phyloP scores from a whole-genome alignment of 2,888 invertebrate genomes.

The Lycophotia porphyrea region DNA sequence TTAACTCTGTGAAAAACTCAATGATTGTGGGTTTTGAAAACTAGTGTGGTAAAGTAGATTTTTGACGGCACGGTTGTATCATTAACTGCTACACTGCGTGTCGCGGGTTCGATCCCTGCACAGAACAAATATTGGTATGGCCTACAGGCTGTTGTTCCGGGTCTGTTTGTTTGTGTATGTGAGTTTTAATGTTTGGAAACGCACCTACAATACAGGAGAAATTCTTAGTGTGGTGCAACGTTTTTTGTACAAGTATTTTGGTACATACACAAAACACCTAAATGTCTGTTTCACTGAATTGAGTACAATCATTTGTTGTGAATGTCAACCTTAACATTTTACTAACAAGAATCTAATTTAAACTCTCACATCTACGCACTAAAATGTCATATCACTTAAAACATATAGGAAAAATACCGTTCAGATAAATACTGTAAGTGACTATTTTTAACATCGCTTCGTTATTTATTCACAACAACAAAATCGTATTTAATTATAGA shows the following conservation, averaged over 20 bases:
- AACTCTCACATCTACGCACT: too few species aligned
- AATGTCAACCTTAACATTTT: background rate
- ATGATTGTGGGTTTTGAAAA: conserved; percentile 77
- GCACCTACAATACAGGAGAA: too few species aligned
- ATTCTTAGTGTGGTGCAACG: too few species aligned
- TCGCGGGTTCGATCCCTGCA: background rate
- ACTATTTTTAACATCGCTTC: conserved; percentile 10
- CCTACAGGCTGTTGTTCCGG: background rate
- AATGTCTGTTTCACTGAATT: background rate
- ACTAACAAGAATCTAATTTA: background rate
- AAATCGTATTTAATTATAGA: conserved; percentile 28
- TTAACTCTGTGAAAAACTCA: conserved; percentile 76
- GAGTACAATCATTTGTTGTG: background rate
- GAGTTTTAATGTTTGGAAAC: background rate
- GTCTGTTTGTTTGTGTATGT: background rate
- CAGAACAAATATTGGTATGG: background rate
- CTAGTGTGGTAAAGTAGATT: background rate
- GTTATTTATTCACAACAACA: conserved; percentile 19
- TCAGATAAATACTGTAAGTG: background rate
- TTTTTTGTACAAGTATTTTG: background rate
- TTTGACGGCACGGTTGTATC: background rate
- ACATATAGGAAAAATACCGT: background rate
- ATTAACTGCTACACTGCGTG: background rate
- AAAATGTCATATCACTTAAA: background rate
- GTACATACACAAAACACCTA: background rate